Base-by-base conservation (phyloP, 2,797 vertebrate genomes). In the Vireo griseus region DNA sequence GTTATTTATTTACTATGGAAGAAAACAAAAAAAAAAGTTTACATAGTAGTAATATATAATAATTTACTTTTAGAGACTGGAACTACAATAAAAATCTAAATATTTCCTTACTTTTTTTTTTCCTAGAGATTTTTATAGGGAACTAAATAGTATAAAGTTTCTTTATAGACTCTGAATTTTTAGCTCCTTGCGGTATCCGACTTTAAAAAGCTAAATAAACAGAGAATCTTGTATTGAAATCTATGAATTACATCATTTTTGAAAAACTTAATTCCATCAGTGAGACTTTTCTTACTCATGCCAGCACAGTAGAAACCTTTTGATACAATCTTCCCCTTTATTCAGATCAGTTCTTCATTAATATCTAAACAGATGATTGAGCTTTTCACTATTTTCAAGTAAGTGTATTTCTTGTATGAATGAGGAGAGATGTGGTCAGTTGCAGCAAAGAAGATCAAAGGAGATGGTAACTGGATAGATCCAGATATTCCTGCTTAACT, bases 371-470 rank as follows among this genome's bases (percentile, higher is more conserved):
- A 88, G 76, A 83, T 14, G 15, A 57, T 92, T 97, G 86, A 73
- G 65, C 74, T 95, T 95, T 93, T 92, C 87, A 77, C 69, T 88
- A 22, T 86, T 95, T 92, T 96, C 71, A 62, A 90, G 57, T 95
- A 52, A 95, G 59, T 83, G 68, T 86, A 57, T 87, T 92, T 91
- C 95, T 96, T 95, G 86, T 86, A 37, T 90, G 94, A 94, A 97
- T 92, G n/a, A 10, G 29, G 89, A 72, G 72, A 52, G 86, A 57
- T 79, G 33, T 45, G 81, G 91, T 96, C 95, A 96, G 69, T 95
- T 96, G 73, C 75, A 96, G 66, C 78, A 97, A 95, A 94, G 92
- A 94, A 97, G 93, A 97, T 97, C 96, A 97, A 97, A 97, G 88
- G 73, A 91, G 85, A 96, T 96, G 78, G 92, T 94, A 96, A 94